Conservation (phyloP, 2,113 vertebrate genomes). For the Erythrolamprus reginae region DNA sequence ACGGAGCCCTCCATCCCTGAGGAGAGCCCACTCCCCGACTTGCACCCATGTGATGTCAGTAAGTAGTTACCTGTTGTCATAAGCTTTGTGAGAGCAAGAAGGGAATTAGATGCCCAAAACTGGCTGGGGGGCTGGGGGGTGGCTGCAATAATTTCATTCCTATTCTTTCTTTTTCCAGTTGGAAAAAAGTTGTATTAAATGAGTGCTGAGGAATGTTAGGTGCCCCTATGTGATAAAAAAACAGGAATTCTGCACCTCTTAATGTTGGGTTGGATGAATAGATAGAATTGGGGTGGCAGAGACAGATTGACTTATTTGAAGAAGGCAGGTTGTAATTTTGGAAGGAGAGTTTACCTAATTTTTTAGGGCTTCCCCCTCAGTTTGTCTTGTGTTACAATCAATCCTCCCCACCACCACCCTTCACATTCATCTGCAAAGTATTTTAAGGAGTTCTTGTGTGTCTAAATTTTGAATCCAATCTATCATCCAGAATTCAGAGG, state of each 20-base stretch:
- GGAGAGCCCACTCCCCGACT: conserved; percentile 78
- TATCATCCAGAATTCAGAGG: background rate
- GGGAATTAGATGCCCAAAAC: conserved; percentile 23
- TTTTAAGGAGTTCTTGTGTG: background rate
- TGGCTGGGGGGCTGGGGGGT: background rate
- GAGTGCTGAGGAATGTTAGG: background rate
- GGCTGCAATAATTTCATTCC: background rate
- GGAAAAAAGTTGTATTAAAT: background rate
- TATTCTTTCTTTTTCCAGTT: background rate
- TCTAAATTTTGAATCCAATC: background rate
- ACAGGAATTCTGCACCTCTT: background rate
- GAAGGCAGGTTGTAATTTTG: background rate
- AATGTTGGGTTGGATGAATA: background rate
- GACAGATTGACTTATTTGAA: background rate
- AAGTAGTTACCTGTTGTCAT: conserved; percentile 68
- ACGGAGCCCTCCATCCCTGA: conserved; percentile 69
- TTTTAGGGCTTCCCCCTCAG: background rate
- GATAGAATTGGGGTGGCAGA: background rate
- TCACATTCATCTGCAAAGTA: background rate
- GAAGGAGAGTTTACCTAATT: background rate
- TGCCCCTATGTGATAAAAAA: background rate
- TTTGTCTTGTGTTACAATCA: background rate
- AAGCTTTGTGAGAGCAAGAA: conserved; percentile 7
- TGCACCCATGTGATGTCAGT: conserved; percentile 75
- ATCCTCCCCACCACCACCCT: background rate